Evolutionary conservation across 2,113 vertebrate species (phyloP).

Genomic region (Crotalus tigris): DNA sequence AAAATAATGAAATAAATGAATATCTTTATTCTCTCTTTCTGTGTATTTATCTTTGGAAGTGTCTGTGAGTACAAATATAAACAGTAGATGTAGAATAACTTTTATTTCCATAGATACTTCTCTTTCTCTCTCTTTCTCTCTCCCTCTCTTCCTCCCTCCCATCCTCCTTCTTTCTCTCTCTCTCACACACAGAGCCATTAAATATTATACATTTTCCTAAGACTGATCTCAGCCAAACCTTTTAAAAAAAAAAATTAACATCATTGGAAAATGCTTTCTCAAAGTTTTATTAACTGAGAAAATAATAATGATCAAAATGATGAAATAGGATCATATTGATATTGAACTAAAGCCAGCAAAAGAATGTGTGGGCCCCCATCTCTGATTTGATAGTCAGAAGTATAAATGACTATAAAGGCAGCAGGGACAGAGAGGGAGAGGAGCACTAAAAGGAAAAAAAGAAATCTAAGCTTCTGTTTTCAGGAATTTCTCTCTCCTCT

Average conservation of each 20-base stretch:
- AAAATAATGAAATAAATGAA: neutral
- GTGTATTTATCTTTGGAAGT: neutral
- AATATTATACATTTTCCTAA: slow-evolving; percentile 19
- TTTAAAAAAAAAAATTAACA: slow-evolving; percentile 27
- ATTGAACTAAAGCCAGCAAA: slow-evolving; percentile 50
- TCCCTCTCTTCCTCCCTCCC: neutral
- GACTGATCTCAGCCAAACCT: slow-evolving; percentile 32
- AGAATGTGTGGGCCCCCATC: slow-evolving; percentile 33
- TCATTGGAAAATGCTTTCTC: slow-evolving; percentile 46
- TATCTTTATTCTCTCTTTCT: neutral
- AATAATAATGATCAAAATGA: slow-evolving; percentile 46
- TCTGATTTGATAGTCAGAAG: slow-evolving; percentile 39
- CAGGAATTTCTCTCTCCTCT: slow-evolving; percentile 13
- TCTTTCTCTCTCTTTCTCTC: neutral
- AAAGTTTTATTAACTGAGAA: slow-evolving; percentile 52
- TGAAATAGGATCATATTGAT: slow-evolving; percentile 51
- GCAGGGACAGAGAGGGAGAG: slow-evolving; percentile 36
- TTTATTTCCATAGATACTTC: neutral
- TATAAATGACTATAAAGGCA: slow-evolving; percentile 37
- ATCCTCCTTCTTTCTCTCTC: no score
- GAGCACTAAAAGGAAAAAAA: slow-evolving; percentile 30
- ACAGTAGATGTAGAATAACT: neutral
- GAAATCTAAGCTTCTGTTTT: slow-evolving; percentile 51
- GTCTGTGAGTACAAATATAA: neutral
- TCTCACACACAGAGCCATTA: neutral